phyloP scores from a whole-genome alignment of 2,888 invertebrate genomes.

The Sesia apiformis region DNA sequence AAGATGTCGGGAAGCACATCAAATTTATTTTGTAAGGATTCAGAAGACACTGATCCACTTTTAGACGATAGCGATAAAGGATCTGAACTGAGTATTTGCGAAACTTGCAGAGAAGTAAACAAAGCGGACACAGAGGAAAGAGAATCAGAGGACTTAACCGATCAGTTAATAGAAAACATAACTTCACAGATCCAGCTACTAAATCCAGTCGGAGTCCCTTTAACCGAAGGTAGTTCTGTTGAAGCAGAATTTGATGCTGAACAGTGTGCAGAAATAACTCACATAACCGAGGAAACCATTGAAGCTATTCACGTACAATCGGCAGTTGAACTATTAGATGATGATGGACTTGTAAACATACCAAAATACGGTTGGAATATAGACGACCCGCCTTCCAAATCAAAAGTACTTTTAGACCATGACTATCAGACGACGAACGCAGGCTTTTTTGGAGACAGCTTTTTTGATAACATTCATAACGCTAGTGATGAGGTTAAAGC shows the following conservation, averaged over 20 bases:
- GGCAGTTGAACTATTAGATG: conserved; percentile 37
- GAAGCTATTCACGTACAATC: conserved; percentile 47
- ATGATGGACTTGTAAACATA: conserved; percentile 16
- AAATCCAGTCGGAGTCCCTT: conserved; percentile 46
- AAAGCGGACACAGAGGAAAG: conserved; percentile 28
- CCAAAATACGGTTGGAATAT: conserved; percentile 38
- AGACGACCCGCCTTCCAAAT: conserved; percentile 6
- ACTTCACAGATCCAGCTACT: conserved; percentile 53
- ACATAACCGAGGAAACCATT: conserved; percentile 49
- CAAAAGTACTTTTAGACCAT: too few relatives aligned
- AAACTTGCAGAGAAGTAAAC: conserved; percentile 50
- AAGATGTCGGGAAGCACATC: neutral
- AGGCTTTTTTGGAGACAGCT: conserved; percentile 37
- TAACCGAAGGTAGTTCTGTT: conserved; percentile 23
- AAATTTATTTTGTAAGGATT: neutral
- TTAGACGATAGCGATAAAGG: conserved; percentile 16
- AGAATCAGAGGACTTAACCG: conserved; percentile 40
- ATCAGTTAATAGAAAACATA: conserved; percentile 56
- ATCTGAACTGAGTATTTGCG: conserved; percentile 48
- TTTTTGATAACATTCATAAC: conserved; percentile 38
- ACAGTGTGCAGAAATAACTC: conserved; percentile 38
- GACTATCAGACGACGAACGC: conserved; percentile 8
- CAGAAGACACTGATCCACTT: neutral
- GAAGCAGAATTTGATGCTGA: conserved; percentile 21
- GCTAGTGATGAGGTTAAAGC: conserved; percentile 54